Evolutionary conservation across 1,140 invertebrate species (phyloP).

Genomic region (Mercenaria mercenaria): DNA sequence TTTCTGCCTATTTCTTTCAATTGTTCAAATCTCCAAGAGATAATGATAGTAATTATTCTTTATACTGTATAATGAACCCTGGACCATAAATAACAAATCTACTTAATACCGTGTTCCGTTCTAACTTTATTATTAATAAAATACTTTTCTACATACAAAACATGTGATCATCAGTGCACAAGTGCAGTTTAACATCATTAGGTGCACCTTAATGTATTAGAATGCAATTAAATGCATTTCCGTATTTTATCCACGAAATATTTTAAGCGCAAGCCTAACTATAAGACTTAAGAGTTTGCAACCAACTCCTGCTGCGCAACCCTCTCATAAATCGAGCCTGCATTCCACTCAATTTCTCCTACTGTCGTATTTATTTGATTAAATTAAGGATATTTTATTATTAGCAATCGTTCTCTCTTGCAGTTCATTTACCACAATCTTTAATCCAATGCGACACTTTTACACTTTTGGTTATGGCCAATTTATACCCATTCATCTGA

Average conservation of each 20-base stretch:
- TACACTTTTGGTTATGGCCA: slow-evolving; percentile 47
- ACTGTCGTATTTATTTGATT: slow-evolving; percentile 31
- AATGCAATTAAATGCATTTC: not conserved
- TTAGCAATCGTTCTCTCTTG: not conserved
- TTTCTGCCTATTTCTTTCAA: no score
- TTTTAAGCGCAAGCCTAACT: not conserved
- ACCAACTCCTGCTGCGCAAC: not conserved
- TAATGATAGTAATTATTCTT: no score
- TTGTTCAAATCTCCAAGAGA: no score
- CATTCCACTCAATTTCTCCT: slow-evolving; percentile 6
- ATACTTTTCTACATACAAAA: not conserved
- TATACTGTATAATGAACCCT: no score
- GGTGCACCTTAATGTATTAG: not conserved
- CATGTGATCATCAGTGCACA: not conserved
- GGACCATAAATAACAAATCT: no score
- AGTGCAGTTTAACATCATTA: not conserved
- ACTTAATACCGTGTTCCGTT: not conserved
- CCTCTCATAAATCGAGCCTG: not conserved
- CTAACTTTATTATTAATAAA: not conserved
- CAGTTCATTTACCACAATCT: slow-evolving; percentile 19
- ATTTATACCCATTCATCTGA: slow-evolving; percentile 52
- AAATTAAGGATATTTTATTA: slow-evolving; percentile 8
- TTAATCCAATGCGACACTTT: slow-evolving; percentile 39
- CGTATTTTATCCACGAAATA: not conserved
- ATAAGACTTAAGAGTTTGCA: not conserved